Percentiles rank a stretch among this genome's conserved stretches.
Conservation (phyloP, 1,140 invertebrate genomes). For the Pararge aegeria region DNA sequence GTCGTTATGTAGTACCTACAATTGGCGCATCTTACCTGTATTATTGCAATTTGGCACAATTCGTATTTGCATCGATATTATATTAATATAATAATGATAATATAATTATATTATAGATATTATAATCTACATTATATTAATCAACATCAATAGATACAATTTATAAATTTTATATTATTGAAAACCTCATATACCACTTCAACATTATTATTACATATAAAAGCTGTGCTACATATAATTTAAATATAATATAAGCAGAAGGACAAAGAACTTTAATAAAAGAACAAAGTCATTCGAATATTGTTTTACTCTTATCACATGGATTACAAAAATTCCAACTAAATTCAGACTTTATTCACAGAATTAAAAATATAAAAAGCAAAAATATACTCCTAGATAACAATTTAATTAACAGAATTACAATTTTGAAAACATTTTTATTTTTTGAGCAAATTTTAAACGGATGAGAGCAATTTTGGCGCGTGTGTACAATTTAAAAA, state of each 20-base stretch:
- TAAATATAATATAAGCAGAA: slow-evolving; percentile 38
- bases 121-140: slow-evolving; percentile 49
- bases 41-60: slow-evolving; percentile 66
- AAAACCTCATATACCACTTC: slow-evolving; percentile 29
- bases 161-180: slow-evolving; percentile 41
- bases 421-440: slow-evolving; percentile 1
- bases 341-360: slow-evolving; percentile 47
- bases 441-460: slow-evolving; percentile 12
- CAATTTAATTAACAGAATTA: slow-evolving; percentile 12
- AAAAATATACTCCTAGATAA: slow-evolving; percentile 23
- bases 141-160: slow-evolving; percentile 58
- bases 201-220: slow-evolving; percentile 48
- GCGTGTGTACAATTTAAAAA: not conserved
- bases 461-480: not conserved
- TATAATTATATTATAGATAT: slow-evolving; percentile 28
- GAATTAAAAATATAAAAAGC: slow-evolving; percentile 6
- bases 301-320: slow-evolving; percentile 69
- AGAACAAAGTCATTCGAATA: slow-evolving; percentile 48
- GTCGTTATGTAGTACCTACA: slow-evolving; percentile 33
- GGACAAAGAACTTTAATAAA: slow-evolving; percentile 47
- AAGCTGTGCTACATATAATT: slow-evolving; percentile 58
- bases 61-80: slow-evolving; percentile 35
- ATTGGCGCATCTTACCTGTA: slow-evolving; percentile 64
- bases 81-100: slow-evolving; percentile 34
- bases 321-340: slow-evolving; percentile 60